A percentile compares a stretch with the other conserved stretches of the same genome.
Evolutionary conservation across 2,888 invertebrate genomes (phyloP).

Genomic region (Calameuta filiformis): DNA sequence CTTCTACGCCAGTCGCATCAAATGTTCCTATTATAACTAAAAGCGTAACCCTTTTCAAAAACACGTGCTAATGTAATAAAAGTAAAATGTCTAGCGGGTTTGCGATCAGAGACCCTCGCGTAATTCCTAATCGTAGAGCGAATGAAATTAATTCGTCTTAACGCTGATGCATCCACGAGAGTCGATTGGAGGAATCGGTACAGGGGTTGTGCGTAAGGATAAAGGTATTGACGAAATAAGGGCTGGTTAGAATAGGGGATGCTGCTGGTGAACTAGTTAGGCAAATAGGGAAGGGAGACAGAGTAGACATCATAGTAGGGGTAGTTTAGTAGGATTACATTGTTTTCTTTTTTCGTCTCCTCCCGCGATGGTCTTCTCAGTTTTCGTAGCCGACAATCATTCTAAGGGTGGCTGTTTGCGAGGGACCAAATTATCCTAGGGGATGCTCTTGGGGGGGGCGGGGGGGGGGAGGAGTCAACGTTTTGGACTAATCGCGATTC

Average conservation of each 20-base stretch:
- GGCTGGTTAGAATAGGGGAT: conserved; percentile 40
- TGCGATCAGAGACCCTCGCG: neutral
- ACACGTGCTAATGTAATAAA: conserved; percentile 34
- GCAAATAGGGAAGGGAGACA: conserved; percentile 46
- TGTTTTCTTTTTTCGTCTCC: neutral
- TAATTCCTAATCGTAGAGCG: conserved; percentile 40
- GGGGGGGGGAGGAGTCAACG: conserved; percentile 9
- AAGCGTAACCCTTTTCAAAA: neutral
- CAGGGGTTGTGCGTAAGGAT: conserved; percentile 15
- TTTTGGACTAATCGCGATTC: conserved; percentile 33
- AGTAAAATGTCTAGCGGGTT: conserved; percentile 28
- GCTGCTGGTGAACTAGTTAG: conserved; percentile 58
- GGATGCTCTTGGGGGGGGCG: conserved; percentile 12
- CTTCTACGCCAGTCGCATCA: neutral
- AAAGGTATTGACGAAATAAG: conserved; percentile 15
- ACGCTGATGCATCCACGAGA: conserved; percentile 46
- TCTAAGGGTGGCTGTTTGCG: neutral
- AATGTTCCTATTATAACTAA: neutral
- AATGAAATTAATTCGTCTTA: conserved; percentile 57
- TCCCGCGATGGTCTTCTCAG: neutral
- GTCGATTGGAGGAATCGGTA: conserved; percentile 40
- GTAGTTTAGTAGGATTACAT: conserved; percentile 38
- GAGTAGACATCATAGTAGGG: conserved; percentile 22
- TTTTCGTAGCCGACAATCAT: neutral
- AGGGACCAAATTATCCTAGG: neutral